These are phyloP conservation scores for Chionomys nivalis DNA, from an alignment of 2,113 vertebrate genomes.

Conservation along the genomic window DNA sequence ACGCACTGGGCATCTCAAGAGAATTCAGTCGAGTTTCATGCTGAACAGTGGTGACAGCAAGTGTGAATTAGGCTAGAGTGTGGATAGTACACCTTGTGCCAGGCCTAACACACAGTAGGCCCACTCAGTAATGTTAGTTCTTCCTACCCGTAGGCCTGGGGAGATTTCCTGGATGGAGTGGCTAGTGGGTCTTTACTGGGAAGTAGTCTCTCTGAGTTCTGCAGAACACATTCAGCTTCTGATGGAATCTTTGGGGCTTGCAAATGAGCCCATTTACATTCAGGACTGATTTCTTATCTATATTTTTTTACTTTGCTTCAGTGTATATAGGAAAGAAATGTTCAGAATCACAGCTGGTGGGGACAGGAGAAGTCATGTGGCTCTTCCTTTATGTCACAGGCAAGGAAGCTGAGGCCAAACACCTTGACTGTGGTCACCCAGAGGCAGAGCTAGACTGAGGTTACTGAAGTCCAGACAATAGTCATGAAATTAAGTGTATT, in stretches of 20 bases:
- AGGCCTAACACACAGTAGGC: neutral
- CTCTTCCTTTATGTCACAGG: neutral
- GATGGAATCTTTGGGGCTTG: neutral
- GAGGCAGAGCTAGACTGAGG: neutral
- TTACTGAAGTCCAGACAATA: neutral
- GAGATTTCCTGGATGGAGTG: neutral
- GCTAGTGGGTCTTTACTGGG: neutral
- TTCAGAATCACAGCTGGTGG: neutral
- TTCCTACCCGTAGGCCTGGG: neutral
- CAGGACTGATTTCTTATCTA: slow-evolving; percentile 45
- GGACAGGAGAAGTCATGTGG: neutral
- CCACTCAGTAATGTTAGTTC: neutral
- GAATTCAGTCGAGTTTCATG: neutral
- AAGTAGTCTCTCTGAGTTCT: neutral
- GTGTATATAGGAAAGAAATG: neutral
- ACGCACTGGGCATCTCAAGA: neutral
- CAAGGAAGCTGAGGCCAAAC: neutral
- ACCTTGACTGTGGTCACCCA: neutral
- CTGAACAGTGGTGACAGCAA: neutral
- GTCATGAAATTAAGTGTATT: neutral
- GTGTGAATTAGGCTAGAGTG: neutral
- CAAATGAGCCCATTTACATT: slow-evolving; percentile 23
- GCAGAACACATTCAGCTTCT: neutral
- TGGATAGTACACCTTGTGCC: neutral
- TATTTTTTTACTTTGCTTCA: neutral